Percentiles rank a stretch among this genome's conserved stretches.
phyloP scores from a whole-genome alignment of 2,113 vertebrate species.

The Neomonachus schauinslandi region DNA sequence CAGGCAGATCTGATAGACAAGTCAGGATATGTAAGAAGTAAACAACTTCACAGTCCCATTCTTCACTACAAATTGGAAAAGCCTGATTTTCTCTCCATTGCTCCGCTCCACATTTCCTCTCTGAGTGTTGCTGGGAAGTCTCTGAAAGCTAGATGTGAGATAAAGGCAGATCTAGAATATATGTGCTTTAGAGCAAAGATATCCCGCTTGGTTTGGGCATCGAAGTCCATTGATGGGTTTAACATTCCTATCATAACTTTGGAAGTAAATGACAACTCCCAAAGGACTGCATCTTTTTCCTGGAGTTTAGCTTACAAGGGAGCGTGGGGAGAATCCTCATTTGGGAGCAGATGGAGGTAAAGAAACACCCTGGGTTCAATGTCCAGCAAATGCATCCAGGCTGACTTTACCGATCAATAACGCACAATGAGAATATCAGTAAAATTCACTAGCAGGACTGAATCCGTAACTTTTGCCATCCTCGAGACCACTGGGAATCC shows the following conservation, averaged over 20 bases:
- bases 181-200: neutral
- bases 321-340: neutral
- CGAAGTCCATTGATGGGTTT: neutral
- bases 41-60: neutral
- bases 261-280: neutral
- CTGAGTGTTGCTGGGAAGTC: neutral
- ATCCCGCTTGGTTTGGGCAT: neutral
- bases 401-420: constrained; percentile 2
- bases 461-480: constrained; percentile 46
- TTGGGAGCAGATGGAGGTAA: neutral
- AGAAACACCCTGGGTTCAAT: neutral
- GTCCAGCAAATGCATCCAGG: neutral
- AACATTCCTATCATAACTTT: neutral
- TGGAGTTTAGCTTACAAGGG: neutral
- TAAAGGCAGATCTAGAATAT: neutral
- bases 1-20: neutral
- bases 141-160: neutral
- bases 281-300: neutral
- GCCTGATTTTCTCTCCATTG: neutral
- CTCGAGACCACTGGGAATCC: neutral
- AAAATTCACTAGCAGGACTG: constrained; percentile 60
- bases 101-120: neutral
- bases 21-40: neutral
- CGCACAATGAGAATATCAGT: constrained; percentile 63
- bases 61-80: neutral